These are phyloP conservation scores for Amphipyra tragopoginis DNA, from an alignment of 2,888 invertebrate species.

Conservation along the genomic window DNA sequence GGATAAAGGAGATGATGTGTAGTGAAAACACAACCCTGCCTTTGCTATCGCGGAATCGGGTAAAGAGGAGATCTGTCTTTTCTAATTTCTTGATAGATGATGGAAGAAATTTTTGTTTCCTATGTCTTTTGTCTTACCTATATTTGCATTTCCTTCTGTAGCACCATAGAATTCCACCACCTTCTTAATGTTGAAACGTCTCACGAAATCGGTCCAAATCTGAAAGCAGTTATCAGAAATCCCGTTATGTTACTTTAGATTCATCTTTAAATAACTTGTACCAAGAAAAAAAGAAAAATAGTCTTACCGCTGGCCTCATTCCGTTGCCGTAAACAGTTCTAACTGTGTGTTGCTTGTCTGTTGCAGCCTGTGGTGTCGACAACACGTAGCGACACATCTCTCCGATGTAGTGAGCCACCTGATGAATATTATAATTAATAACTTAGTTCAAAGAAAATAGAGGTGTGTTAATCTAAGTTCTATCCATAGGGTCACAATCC, in stretches of 20 bases:
- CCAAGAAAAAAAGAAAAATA: too few species aligned
- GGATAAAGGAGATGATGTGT: too few species aligned
- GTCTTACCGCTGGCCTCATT: slow-evolving; percentile 92
- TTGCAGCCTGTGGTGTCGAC: slow-evolving; percentile 92
- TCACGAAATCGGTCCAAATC: slow-evolving; percentile 97
- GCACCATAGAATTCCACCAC: slow-evolving; percentile 99
- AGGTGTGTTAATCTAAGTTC: too few species aligned
- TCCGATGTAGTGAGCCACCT: slow-evolving; percentile 97
- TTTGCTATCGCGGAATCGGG: too few species aligned
- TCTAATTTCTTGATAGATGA: too few species aligned
- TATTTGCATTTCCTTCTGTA: slow-evolving; percentile 99
- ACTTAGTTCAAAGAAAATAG: too few species aligned
- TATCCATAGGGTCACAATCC: too few species aligned
- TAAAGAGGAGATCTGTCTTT: too few species aligned
- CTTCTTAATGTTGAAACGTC: slow-evolving; percentile 95
- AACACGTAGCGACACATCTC: slow-evolving; percentile 97
- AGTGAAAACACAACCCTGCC: too few species aligned
- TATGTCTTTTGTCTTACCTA: slow-evolving; percentile 89
- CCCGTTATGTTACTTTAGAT: too few species aligned
- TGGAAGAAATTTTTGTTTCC: not conserved
- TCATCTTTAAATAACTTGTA: too few species aligned
- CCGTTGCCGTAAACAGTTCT: slow-evolving; percentile 98
- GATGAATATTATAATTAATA: slow-evolving; percentile 48
- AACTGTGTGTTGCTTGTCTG: slow-evolving; percentile 94
- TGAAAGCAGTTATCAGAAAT: slow-evolving; percentile 77